These are phyloP conservation scores for Ophraella communa DNA, from an alignment of 2,888 invertebrate genomes.

Conservation along the genomic window DNA sequence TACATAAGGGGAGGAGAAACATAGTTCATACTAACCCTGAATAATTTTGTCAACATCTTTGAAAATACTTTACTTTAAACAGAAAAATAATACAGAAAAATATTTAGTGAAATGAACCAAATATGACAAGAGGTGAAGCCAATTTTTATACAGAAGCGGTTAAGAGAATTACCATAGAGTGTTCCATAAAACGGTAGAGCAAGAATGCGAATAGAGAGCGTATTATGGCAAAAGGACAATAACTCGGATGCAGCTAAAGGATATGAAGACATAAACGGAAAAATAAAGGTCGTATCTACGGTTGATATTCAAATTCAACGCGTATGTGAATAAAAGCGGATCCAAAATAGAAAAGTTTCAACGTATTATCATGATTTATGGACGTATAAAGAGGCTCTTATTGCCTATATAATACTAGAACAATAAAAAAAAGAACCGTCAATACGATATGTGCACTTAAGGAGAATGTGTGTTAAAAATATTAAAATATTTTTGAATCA, in stretches of 20 bases:
- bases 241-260: slow-evolving; percentile 56
- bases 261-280: slow-evolving; percentile 58
- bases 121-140: slow-evolving; percentile 44
- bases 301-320: slow-evolving; percentile 54
- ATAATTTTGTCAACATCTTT: too few relatives aligned
- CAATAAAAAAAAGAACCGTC: slow-evolving; percentile 22
- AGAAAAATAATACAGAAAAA: not conserved
- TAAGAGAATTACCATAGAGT: slow-evolving; percentile 50
- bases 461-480: too few relatives aligned
- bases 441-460: too few relatives aligned
- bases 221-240: slow-evolving; percentile 57
- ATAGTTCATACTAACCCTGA: too few relatives aligned
- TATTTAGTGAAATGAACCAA: slow-evolving; percentile 11
- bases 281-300: slow-evolving; percentile 54
- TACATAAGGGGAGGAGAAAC: too few relatives aligned
- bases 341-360: slow-evolving; percentile 38
- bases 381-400: slow-evolving; percentile 29
- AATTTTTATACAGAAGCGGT: slow-evolving; percentile 48
- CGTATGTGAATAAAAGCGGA: slow-evolving; percentile 47
- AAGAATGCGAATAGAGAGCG: slow-evolving; percentile 51
- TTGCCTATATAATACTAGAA: slow-evolving; percentile 29
- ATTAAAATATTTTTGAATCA: too few relatives aligned
- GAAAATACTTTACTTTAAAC: too few relatives aligned
- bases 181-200: slow-evolving; percentile 45
- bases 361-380: slow-evolving; percentile 37